These are phyloP conservation scores for Sarcophaga carnaria DNA, from an alignment of 2,888 invertebrate species.

Conservation along the genomic window DNA sequence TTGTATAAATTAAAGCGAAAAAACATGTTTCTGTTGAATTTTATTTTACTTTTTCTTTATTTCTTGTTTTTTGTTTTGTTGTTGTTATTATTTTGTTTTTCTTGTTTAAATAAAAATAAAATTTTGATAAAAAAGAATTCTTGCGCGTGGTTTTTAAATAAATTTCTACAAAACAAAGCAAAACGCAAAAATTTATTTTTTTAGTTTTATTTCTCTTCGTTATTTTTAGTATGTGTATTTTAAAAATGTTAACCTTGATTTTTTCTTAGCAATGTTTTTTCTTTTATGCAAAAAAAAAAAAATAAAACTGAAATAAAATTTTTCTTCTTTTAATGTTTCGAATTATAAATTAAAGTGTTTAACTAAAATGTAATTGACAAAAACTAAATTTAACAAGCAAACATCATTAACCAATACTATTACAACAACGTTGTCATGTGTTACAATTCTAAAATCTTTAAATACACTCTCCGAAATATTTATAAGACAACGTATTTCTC, in stretches of 20 bases:
- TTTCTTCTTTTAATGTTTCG: too few relatives aligned
- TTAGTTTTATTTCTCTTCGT: not conserved
- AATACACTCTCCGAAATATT: too few relatives aligned
- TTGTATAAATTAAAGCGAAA: constrained; percentile 8
- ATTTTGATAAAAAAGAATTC: constrained; percentile 30
- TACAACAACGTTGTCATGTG: too few relatives aligned
- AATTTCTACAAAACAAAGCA: constrained; percentile 19
- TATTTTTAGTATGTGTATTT: not conserved
- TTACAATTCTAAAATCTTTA: too few relatives aligned
- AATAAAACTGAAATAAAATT: not conserved
- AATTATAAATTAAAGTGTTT: too few relatives aligned
- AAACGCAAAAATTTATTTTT: constrained; percentile 33
- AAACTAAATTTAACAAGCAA: too few relatives aligned
- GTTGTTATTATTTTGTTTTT: not conserved
- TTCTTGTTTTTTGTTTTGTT: not conserved
- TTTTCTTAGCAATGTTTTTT: not conserved
- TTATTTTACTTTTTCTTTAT: not conserved
- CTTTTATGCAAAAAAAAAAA: constrained; percentile 1
- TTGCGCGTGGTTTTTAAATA: constrained; percentile 21
- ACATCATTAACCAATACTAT: too few relatives aligned
- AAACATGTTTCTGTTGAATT: constrained; percentile 22
- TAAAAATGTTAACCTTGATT: constrained; percentile 38
- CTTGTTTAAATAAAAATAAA: constrained; percentile 10
- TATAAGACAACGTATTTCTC: too few relatives aligned
- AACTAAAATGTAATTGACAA: too few relatives aligned